A percentile compares a stretch with the other conserved stretches of the same genome.
These are phyloP conservation scores for Psittacara wagleri DNA, from an alignment of 2,113 vertebrate genomes.

Conservation along the genomic window DNA sequence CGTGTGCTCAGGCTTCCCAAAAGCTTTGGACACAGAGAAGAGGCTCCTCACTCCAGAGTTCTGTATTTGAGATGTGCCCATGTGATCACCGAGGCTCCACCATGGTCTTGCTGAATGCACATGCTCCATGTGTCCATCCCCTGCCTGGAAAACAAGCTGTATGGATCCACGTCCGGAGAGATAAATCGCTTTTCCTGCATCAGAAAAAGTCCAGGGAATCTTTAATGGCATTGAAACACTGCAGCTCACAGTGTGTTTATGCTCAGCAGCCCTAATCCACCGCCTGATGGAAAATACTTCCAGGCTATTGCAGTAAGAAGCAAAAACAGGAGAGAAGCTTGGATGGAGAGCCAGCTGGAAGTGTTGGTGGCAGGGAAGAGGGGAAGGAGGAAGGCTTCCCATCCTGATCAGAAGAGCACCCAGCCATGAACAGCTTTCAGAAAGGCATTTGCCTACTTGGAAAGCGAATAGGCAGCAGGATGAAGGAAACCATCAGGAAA, in stretches of 20 bases:
- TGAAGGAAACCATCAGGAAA: neutral
- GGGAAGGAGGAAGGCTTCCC: neutral
- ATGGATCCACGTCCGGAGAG: accelerated
- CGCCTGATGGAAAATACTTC: neutral
- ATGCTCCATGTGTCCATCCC: accelerated
- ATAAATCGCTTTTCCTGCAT: neutral
- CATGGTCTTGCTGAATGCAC: accelerated
- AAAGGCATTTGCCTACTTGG: neutral
- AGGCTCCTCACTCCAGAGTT: neutral
- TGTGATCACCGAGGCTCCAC: accelerated
- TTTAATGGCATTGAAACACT: accelerated
- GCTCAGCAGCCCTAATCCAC: neutral
- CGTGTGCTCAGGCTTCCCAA: neutral
- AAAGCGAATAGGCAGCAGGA: neutral
- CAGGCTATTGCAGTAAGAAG: neutral
- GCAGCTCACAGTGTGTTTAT: neutral
- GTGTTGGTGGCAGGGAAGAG: accelerated
- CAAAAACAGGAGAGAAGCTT: neutral
- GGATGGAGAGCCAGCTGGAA: neutral
- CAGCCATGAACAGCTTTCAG: neutral
- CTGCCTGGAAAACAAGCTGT: neutral
- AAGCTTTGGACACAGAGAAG: neutral
- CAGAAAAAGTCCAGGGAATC: neutral
- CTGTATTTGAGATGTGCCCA: accelerated
- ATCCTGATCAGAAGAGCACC: neutral